A percentile compares a stretch with the other conserved stretches of the same genome.
Conservation (phyloP, 2,797 vertebrate species). For the Helarctos malayanus region DNA sequence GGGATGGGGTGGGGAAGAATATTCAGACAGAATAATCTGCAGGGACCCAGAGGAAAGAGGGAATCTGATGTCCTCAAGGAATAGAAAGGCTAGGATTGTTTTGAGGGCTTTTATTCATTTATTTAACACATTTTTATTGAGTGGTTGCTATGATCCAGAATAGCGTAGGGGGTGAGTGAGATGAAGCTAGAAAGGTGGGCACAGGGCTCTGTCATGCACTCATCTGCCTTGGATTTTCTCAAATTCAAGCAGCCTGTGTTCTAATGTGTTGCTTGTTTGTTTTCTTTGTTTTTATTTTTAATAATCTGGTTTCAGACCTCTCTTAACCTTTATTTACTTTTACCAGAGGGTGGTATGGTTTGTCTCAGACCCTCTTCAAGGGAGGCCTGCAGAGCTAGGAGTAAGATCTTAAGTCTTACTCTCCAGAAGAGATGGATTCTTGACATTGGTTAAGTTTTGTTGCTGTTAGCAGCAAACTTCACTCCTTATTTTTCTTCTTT, state of each 20-base stretch:
- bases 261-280: not conserved
- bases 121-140: not conserved
- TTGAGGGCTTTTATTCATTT: not conserved
- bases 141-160: not conserved
- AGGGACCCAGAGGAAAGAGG: not conserved
- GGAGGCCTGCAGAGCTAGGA: not conserved
- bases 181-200: rapidly evolving
- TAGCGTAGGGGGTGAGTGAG: not conserved
- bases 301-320: not conserved
- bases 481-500: not conserved
- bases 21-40: not conserved
- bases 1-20: not conserved
- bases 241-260: not conserved
- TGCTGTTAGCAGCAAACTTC: not conserved
- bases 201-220: rapidly evolving
- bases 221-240: not conserved
- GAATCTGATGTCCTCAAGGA: not conserved
- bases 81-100: not conserved
- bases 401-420: not conserved
- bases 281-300: not conserved
- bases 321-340: not conserved
- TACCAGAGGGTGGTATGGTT: not conserved
- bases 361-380: not conserved
- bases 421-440: not conserved
- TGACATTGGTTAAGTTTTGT: not conserved